Conservation (phyloP, 2,113 vertebrate species). For the Tachuris rubrigastra region DNA sequence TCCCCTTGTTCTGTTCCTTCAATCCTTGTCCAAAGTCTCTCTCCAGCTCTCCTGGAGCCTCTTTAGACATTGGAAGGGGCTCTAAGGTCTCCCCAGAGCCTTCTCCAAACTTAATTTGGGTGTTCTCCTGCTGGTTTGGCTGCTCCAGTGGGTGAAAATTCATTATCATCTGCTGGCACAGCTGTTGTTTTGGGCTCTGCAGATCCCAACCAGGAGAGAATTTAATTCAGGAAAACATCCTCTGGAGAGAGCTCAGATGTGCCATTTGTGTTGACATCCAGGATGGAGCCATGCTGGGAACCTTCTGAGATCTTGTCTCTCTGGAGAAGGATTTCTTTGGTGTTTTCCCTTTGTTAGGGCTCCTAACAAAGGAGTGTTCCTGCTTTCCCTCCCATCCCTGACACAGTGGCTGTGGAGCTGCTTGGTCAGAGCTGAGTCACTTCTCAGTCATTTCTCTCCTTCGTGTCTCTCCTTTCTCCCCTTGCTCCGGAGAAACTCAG, state of each 20-base stretch:
- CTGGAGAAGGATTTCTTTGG: background rate
- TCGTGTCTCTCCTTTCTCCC: background rate
- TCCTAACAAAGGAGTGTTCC: background rate
- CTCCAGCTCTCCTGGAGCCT: background rate
- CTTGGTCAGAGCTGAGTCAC: background rate
- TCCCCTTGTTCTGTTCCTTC: background rate
- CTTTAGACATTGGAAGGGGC: background rate
- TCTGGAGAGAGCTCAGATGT: background rate
- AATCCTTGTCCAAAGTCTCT: background rate
- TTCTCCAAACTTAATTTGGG: background rate
- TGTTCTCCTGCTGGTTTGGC: background rate
- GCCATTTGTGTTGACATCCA: background rate
- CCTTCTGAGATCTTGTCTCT: background rate
- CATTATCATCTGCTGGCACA: background rate
- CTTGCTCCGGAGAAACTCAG: background rate
- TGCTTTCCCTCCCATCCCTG: background rate
- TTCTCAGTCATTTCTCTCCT: background rate
- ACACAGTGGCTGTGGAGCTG: rapidly evolving
- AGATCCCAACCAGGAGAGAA: background rate
- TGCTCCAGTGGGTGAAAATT: rapidly evolving
- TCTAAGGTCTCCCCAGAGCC: background rate
- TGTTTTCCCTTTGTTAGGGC: background rate
- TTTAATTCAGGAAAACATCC: background rate
- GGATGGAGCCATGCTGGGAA: background rate
- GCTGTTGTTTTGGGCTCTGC: background rate